Evolutionary conservation across 2,113 vertebrate species (phyloP), one percentile per base, ranked within the genome.

Genomic region (Petromus typicus): DNA sequence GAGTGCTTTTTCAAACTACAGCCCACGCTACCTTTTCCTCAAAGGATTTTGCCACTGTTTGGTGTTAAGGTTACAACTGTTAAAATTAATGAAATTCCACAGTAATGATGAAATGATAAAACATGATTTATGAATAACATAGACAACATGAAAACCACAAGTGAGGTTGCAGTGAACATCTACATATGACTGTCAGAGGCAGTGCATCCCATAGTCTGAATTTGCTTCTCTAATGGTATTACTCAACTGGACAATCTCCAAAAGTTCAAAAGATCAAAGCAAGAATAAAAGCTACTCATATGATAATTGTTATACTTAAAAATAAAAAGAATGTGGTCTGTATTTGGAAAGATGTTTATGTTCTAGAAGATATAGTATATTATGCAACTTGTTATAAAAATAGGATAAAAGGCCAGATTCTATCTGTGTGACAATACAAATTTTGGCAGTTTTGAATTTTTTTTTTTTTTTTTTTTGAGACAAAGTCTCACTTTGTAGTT

Each of bases 211-310:
- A 71, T 18, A 40, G 40, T 61, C 43, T 83, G 56, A 79, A 92
- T 45, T 63, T 87, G 14, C 57, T 83, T 91, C 79, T 86, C 96
- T 87, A 95, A 94, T 86, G 54, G 79, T 43, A 81, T 37, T 81
- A 63, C 6, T 92, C 37, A 86, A 32, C 1, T 86, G 94, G 90
- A 95, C 66, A 95, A 95, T 51, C 25, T 93, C 51, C 45, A 91
- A 91, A 95, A 90, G 61, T 30, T 92, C 40, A 90, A 76, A 1
- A 48, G 86, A 94, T 87, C 86, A 94, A 97, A 93, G 64, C 51
- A 94, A 80, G 94, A 91, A 97, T 91, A 92, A 95, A 94, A 91
- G 79, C 54, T 67, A 82, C 4, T 95, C 32, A 88, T 79, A 75
- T 51, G 76, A 32, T 34, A 93, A 79, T 27, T 89, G 83, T 30